Evolutionary conservation across 2,113 vertebrate species (phyloP).

Genomic region (Sardina pilchardus): DNA sequence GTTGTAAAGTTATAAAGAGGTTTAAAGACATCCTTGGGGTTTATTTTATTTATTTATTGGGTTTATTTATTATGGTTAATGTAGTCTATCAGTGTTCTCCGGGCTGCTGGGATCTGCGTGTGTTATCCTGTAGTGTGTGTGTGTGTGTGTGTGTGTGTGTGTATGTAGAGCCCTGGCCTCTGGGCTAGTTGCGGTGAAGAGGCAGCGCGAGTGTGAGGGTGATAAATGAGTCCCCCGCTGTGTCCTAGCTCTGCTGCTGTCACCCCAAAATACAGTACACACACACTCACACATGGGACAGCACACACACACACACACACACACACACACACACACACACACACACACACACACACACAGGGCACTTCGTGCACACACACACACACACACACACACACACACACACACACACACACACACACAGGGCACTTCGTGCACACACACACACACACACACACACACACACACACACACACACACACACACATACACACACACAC

Average conservation of each 20-base stretch:
- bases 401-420: too few relatives aligned
- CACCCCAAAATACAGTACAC: too few relatives aligned
- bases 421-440: not conserved
- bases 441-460: not conserved
- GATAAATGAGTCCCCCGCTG: not conserved
- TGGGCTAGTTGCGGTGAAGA: not conserved
- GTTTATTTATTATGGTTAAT: not conserved
- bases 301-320: too few relatives aligned
- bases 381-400: too few relatives aligned
- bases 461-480: not conserved
- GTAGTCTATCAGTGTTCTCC: not conserved
- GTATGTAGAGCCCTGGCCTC: not conserved
- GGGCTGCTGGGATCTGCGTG: not conserved
- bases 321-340: too few relatives aligned
- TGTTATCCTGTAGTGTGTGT: not conserved
- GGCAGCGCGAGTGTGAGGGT: not conserved
- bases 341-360: not conserved
- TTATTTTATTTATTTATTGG: too few relatives aligned
- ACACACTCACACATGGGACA: too few relatives aligned
- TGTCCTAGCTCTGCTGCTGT: not conserved
- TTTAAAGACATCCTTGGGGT: too few relatives aligned
- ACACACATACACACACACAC: not conserved
- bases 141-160: not conserved
- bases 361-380: too few relatives aligned
- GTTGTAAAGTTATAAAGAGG: too few relatives aligned